Percentiles rank a stretch among this genome's conserved stretches.
phyloP scores from a whole-genome alignment of 2,888 invertebrate genomes.

The Carabus problematicus region DNA sequence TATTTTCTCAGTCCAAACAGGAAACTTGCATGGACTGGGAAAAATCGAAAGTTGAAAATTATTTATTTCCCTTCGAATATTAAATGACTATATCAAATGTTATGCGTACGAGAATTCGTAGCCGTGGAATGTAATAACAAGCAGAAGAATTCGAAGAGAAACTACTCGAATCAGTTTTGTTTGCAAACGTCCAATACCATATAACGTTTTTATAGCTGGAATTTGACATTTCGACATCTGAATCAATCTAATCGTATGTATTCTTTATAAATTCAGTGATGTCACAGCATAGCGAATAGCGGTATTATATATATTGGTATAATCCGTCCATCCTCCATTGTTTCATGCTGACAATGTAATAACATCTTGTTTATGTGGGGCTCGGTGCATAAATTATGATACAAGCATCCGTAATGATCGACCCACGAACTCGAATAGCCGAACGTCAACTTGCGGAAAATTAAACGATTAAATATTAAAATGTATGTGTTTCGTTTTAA shows the following conservation, averaged over 20 bases:
- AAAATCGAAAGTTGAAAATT: no score
- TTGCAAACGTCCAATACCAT: slow-evolving; percentile 6
- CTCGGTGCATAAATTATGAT: slow-evolving; percentile 13
- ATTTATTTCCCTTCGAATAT: background rate
- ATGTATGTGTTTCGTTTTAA: no score
- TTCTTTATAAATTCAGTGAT: no score
- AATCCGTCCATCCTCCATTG: slow-evolving; percentile 10
- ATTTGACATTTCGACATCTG: no score
- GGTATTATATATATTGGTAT: background rate
- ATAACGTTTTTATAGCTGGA: background rate
- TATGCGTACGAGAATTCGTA: no score
- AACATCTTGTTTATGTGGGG: slow-evolving; percentile 7
- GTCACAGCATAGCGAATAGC: no score
- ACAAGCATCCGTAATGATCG: slow-evolving; percentile 5
- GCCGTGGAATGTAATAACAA: no score
- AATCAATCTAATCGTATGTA: no score
- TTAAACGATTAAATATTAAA: no score
- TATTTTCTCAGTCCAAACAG: no score
- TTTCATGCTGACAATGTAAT: slow-evolving; percentile 10
- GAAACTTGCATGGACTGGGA: no score
- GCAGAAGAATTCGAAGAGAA: slow-evolving; percentile 3
- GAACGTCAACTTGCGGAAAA: background rate
- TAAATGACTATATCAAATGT: background rate
- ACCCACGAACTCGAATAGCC: background rate
- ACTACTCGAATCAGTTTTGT: slow-evolving; percentile 16